Conservation (phyloP, 30 jellyfish, hydroid and myxozoan species). For the Turritopsis dohrnii region DNA sequence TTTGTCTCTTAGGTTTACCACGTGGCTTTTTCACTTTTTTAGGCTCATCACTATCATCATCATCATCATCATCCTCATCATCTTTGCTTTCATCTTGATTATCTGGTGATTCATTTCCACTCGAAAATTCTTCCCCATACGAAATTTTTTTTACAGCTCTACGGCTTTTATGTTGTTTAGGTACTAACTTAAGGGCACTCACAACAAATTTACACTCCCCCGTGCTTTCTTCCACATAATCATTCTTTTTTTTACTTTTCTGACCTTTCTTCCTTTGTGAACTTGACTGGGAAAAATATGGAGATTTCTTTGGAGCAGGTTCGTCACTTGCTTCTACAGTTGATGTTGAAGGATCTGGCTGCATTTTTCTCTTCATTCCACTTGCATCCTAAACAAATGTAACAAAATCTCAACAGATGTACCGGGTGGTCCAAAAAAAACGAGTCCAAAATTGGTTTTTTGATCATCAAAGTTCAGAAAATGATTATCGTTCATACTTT, state of each 20-base stretch:
- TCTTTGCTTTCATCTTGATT: constrained; percentile 1
- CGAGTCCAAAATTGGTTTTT: too few relatives aligned
- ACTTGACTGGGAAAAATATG: background rate
- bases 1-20: constrained; percentile 22
- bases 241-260: background rate
- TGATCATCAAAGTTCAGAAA: too few relatives aligned
- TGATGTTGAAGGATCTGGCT: background rate
- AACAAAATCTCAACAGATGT: too few relatives aligned
- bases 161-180: background rate
- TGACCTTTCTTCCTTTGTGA: background rate
- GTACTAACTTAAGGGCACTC: background rate
- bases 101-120: background rate
- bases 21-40: constrained; percentile 29
- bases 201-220: background rate
- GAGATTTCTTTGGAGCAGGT: background rate
- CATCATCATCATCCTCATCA: constrained; percentile 30
- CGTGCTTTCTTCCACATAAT: background rate
- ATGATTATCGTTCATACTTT: too few relatives aligned
- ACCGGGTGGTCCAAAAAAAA: too few relatives aligned
- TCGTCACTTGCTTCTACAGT: background rate
- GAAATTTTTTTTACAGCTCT: background rate
- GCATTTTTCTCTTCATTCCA: background rate
- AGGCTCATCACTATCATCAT: constrained; percentile 13
- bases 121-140: background rate
- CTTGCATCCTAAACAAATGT: too few relatives aligned